Conservation (phyloP, 2,797 vertebrate genomes). For the Antennarius maculatus region DNA sequence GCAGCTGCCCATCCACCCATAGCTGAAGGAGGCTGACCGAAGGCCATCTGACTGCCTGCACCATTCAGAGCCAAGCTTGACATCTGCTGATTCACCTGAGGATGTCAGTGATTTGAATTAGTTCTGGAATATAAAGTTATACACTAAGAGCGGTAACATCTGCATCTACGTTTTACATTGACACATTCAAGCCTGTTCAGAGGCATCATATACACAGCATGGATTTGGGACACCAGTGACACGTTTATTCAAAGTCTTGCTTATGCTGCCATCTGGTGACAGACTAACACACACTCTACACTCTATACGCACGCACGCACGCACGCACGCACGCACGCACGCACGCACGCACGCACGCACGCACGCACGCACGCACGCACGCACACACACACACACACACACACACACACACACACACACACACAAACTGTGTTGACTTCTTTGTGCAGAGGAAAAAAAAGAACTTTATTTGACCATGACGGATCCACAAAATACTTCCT, state of each 20-base stretch:
- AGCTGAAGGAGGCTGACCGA: constrained; percentile 86
- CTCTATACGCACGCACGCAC: too few species aligned
- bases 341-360: too few species aligned
- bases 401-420: too few species aligned
- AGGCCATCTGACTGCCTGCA: constrained; percentile 80
- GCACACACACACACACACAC: too few species aligned
- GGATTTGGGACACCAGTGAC: neutral
- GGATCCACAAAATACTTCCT: too few species aligned
- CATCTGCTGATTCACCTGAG: constrained; percentile 94
- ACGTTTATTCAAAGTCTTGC: neutral
- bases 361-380: too few species aligned
- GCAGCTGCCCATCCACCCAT: constrained; percentile 87
- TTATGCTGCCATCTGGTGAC: constrained; percentile 51
- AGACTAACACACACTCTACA: neutral
- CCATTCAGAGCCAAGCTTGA: constrained; percentile 88
- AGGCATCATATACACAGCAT: too few species aligned
- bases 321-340: too few species aligned
- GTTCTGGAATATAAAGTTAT: neutral
- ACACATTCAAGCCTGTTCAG: neutral
- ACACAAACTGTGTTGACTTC: too few species aligned
- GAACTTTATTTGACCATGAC: too few species aligned
- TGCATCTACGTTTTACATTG: too few species aligned
- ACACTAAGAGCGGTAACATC: neutral
- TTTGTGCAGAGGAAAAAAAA: too few species aligned
- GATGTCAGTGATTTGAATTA: constrained; percentile 1